Percentiles rank a stretch among this genome's conserved stretches.
Evolutionary conservation across 2,797 vertebrate genomes (phyloP).

Genomic region (Anguilla megastoma): DNA sequence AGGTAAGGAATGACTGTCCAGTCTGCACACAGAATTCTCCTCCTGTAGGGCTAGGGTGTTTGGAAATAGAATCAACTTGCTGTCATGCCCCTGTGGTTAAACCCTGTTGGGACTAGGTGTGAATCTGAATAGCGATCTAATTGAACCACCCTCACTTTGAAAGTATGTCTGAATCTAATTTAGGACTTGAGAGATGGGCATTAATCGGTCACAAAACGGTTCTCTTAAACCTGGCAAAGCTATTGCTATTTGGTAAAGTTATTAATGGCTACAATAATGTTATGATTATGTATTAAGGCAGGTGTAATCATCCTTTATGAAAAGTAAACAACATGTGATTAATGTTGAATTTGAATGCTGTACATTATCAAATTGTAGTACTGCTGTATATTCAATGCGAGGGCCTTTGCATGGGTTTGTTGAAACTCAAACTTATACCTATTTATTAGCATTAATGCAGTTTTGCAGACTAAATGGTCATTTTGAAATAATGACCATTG

Average conservation of each 20-base stretch:
- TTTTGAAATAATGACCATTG: not conserved
- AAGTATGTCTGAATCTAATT: not conserved
- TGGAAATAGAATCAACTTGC: not conserved
- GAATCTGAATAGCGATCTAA: not conserved
- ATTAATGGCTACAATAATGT: not conserved
- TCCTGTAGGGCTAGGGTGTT: slow-evolving; percentile 4
- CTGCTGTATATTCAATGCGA: not conserved
- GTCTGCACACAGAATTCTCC: not conserved
- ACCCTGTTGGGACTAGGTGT: not conserved
- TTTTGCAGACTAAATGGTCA: not conserved
- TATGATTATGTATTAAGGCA: not conserved
- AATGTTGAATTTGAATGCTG: not conserved
- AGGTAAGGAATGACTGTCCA: slow-evolving; percentile 69
- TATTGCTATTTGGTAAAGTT: not conserved
- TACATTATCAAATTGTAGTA: not conserved
- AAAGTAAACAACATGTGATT: not conserved
- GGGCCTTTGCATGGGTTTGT: not conserved
- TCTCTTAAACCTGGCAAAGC: not conserved
- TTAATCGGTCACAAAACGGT: not conserved
- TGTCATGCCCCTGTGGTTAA: not conserved
- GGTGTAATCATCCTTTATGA: not conserved
- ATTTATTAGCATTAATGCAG: not conserved
- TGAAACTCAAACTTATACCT: not conserved
- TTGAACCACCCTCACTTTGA: not conserved
- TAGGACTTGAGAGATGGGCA: not conserved